These are phyloP conservation scores for Anableps anableps DNA, from an alignment of 2,797 vertebrate genomes.

Conservation along the genomic window DNA sequence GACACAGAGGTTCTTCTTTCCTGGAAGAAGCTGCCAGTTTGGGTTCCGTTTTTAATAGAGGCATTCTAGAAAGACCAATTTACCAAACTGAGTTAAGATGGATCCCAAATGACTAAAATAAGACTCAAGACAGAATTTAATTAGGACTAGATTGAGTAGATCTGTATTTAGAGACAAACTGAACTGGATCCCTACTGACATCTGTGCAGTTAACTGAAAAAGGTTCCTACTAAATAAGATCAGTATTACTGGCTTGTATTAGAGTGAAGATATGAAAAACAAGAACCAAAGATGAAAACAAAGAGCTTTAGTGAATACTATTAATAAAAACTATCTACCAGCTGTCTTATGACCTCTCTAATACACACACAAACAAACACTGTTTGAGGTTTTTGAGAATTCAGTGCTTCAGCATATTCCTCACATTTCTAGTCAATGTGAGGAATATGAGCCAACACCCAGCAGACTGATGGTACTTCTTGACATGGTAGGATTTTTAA, in stretches of 20 bases:
- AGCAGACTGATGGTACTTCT: background rate
- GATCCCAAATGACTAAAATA: background rate
- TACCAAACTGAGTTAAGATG: background rate
- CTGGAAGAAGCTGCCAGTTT: background rate
- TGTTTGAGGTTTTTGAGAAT: slow-evolving; percentile 3
- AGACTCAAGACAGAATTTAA: background rate
- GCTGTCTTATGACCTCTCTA: background rate
- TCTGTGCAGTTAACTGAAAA: background rate
- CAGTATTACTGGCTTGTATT: background rate
- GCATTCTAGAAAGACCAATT: background rate
- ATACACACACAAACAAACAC: slow-evolving; percentile 1
- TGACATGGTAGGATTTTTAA: slow-evolving; percentile 10
- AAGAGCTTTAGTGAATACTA: slow-evolving; percentile 1
- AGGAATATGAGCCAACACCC: background rate
- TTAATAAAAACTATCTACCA: background rate
- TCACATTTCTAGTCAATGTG: slow-evolving; percentile 12
- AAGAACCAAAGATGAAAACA: background rate
- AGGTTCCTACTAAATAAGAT: background rate
- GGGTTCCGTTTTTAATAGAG: background rate
- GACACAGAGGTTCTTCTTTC: background rate
- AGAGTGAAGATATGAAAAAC: background rate
- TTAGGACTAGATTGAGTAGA: background rate
- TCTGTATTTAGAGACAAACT: background rate
- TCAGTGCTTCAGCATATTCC: background rate
- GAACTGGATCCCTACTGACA: background rate